These are phyloP conservation scores for Tetheella fluctuosa DNA, from an alignment of 2,888 invertebrate species.

Conservation along the genomic window DNA sequence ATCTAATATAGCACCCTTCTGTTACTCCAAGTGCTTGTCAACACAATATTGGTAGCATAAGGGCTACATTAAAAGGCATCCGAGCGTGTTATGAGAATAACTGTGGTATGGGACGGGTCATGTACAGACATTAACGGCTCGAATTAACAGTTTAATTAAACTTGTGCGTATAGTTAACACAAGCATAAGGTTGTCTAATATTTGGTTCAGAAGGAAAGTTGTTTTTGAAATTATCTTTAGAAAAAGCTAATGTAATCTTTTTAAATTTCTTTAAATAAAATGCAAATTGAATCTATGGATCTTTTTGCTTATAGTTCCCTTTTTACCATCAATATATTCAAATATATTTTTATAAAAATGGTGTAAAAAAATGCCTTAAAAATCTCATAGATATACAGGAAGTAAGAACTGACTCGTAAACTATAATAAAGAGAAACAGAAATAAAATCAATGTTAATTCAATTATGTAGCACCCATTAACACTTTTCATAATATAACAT, in stretches of 20 bases:
- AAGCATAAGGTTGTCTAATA: constrained; percentile 19
- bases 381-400: no score
- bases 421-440: neutral
- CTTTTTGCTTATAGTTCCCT: no score
- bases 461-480: neutral
- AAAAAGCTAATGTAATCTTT: neutral
- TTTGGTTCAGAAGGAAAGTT: no score
- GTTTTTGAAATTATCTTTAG: neutral
- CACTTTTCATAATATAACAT: neutral
- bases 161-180: constrained; percentile 36
- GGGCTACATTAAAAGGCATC: constrained; percentile 25
- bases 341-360: no score
- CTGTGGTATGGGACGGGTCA: constrained; percentile 26
- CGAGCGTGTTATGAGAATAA: constrained; percentile 31
- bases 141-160: constrained; percentile 57
- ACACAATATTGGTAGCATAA: constrained; percentile 30
- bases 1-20: constrained; percentile 21
- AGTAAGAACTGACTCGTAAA: constrained; percentile 7
- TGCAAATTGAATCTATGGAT: no score
- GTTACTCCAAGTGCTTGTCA: constrained; percentile 29
- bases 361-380: no score
- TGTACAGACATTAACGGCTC: constrained; percentile 32
- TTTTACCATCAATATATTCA: no score
- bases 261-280: no score
- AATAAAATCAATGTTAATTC: neutral